Percentiles rank a stretch among this genome's conserved stretches.
These are phyloP conservation scores for Catotricha subobsoleta DNA, from an alignment of 2,888 invertebrate genomes.

Conservation along the genomic window DNA sequence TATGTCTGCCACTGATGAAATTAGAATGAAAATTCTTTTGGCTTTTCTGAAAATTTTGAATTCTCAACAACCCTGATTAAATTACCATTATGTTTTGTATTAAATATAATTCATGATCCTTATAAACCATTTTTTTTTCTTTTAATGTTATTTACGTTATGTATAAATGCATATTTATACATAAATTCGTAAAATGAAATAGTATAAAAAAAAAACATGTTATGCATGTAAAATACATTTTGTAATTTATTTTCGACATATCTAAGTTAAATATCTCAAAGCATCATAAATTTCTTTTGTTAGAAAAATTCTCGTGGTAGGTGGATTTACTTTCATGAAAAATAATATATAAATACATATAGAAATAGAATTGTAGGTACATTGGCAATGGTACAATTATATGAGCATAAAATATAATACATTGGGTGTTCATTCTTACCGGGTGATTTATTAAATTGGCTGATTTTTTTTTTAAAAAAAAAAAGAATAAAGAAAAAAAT, in stretches of 20 bases:
- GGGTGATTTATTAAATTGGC: too few species aligned
- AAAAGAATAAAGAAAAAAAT: too few species aligned
- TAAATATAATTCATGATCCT: not conserved
- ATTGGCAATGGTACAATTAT: too few species aligned
- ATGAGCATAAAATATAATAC: too few species aligned
- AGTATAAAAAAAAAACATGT: not conserved
- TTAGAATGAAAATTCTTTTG: too few species aligned
- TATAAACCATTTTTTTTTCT: not conserved
- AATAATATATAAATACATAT: too few species aligned
- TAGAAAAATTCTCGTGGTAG: not conserved
- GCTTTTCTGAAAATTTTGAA: too few species aligned
- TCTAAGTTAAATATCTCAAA: not conserved
- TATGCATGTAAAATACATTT: not conserved
- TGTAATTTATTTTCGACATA: not conserved
- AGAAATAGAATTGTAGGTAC: too few species aligned
- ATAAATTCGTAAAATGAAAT: not conserved
- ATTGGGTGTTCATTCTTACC: too few species aligned
- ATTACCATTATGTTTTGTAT: not conserved
- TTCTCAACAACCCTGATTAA: not conserved
- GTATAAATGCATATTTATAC: not conserved
- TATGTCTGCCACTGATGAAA: too few species aligned
- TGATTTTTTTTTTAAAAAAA: too few species aligned
- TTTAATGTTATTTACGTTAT: not conserved
- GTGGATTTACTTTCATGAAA: constrained; percentile 1
- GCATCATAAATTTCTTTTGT: constrained; percentile 1